These are phyloP conservation scores for Lottia scabra DNA, from an alignment of 2,888 invertebrate species.

Conservation along the genomic window DNA sequence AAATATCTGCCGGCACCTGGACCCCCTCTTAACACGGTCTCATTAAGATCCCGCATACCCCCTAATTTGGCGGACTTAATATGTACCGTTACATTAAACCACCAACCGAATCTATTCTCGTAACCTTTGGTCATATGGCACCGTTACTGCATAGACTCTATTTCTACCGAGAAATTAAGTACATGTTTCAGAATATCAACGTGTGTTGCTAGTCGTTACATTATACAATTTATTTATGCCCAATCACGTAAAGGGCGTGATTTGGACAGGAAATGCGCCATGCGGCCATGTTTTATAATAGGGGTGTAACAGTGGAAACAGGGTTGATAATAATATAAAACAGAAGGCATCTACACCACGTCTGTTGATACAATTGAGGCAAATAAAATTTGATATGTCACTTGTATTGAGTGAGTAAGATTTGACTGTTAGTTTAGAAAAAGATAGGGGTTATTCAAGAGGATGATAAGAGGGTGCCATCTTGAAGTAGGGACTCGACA, in stretches of 20 bases:
- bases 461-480: not conserved
- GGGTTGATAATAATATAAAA: not conserved
- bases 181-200: not conserved
- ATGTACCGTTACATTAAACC: not conserved
- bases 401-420: not conserved
- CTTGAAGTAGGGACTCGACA: not conserved
- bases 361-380: not conserved
- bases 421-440: not conserved
- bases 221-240: not conserved
- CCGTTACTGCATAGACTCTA: not conserved
- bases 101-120: not conserved
- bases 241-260: not conserved
- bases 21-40: conserved; percentile 32
- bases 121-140: not conserved
- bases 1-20: conserved; percentile 43
- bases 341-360: not conserved
- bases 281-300: conserved; percentile 3
- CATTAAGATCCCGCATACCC: conserved; percentile 35
- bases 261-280: not conserved
- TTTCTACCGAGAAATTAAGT: not conserved
- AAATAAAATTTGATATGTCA: not conserved
- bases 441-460: not conserved
- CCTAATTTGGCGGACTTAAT: conserved; percentile 7
- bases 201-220: not conserved
- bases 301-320: not conserved